These are phyloP conservation scores for Aporophyla lueneburgensis DNA, from an alignment of 2,888 invertebrate genomes.

Conservation along the genomic window DNA sequence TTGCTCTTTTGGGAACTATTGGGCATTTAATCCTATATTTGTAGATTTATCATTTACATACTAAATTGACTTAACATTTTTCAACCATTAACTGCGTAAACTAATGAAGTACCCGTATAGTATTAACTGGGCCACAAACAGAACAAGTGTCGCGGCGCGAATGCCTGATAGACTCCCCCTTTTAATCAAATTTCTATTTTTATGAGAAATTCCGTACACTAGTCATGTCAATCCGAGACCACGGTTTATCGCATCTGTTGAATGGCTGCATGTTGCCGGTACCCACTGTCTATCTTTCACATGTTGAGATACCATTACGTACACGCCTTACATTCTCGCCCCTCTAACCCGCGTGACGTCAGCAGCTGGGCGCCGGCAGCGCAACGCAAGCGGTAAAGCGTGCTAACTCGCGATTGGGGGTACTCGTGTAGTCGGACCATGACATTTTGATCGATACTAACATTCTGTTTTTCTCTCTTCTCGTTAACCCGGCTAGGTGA, in stretches of 20 bases:
- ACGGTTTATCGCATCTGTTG: constrained; percentile 86
- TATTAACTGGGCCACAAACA: constrained; percentile 88
- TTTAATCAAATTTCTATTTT: constrained; percentile 81
- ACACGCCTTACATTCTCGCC: constrained; percentile 41
- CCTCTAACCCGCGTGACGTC: constrained; percentile 39
- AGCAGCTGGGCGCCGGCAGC: constrained; percentile 71
- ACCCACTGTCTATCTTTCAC: constrained; percentile 69
- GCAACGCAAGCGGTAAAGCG: constrained; percentile 77
- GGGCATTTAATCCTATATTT: constrained; percentile 91
- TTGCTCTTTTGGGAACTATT: constrained; percentile 89
- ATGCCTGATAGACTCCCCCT: constrained; percentile 90
- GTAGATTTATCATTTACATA: constrained; percentile 90
- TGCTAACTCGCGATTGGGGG: constrained; percentile 81
- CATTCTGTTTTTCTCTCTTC: constrained; percentile 94
- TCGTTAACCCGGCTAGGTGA: constrained; percentile 95
- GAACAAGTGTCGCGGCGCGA: constrained; percentile 88
- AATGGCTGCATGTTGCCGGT: constrained; percentile 85
- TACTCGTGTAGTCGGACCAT: constrained; percentile 87
- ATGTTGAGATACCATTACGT: constrained; percentile 59
- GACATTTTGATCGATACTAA: constrained; percentile 92
- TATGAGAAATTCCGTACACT: constrained; percentile 83
- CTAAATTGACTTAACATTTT: constrained; percentile 90
- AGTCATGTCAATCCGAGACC: constrained; percentile 86
- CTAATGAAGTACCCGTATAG: constrained; percentile 88
- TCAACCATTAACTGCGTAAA: constrained; percentile 91